phyloP scores from a whole-genome alignment of 92 coral and sea anemone genomes.

The Parazoanthus darwini region DNA sequence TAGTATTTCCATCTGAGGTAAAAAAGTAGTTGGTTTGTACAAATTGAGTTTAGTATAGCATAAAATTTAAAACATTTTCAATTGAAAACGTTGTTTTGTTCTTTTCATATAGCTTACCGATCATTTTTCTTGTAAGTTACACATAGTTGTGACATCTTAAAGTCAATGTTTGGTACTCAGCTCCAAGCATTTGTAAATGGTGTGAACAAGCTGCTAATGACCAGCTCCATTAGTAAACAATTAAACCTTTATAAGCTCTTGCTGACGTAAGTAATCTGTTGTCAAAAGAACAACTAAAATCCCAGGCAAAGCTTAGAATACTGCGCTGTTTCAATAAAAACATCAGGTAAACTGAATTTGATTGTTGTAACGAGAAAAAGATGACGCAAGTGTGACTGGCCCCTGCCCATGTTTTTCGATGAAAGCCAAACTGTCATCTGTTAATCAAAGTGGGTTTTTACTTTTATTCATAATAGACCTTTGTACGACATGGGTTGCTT shows the following conservation, averaged over 20 bases:
- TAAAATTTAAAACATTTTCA: no score
- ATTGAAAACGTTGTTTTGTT: not conserved
- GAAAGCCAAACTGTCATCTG: not conserved
- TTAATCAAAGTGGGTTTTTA: no score
- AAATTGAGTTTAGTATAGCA: no score
- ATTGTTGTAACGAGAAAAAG: not conserved
- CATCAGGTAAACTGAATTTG: not conserved
- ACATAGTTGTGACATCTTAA: not conserved
- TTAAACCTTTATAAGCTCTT: not conserved
- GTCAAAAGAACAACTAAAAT: not conserved
- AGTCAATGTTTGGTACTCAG: not conserved
- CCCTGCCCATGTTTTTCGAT: not conserved
- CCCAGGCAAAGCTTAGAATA: not conserved
- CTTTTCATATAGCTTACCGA: not conserved
- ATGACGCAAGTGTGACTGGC: not conserved
- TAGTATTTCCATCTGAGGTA: no score
- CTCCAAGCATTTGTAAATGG: not conserved
- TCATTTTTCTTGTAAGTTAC: not conserved
- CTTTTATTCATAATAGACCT: no score
- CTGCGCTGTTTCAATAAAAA: not conserved
- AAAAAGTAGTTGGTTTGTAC: no score
- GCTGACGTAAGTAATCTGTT: not conserved
- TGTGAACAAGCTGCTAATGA: constrained; percentile 22
- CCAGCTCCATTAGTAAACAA: not conserved
- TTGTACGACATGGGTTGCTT: no score